Percentiles rank a stretch among this genome's conserved stretches.
phyloP scores from a whole-genome alignment of 2,113 vertebrate genomes.

The Siphamia tubifer region DNA sequence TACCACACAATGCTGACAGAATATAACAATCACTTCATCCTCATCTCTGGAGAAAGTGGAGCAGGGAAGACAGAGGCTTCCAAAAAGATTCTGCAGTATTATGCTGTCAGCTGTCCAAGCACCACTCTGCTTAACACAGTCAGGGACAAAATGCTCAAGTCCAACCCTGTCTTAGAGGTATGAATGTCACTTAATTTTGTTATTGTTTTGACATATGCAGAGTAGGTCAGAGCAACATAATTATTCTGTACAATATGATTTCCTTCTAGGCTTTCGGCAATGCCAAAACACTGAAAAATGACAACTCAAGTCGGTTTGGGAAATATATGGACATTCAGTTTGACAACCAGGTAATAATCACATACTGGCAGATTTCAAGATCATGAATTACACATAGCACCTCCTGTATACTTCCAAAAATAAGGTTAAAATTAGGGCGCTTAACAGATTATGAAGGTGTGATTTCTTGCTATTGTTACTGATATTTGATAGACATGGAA shows the following conservation, averaged over 20 bases:
- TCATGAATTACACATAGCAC: too few species aligned
- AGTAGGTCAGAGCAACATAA: background rate
- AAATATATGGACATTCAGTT: slow-evolving; percentile 99
- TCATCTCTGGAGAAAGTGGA: slow-evolving; percentile 97
- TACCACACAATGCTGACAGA: slow-evolving; percentile 94
- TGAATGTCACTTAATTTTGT: slow-evolving; percentile 1
- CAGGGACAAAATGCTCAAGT: slow-evolving; percentile 91
- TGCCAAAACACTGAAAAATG: slow-evolving; percentile 93
- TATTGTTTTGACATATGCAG: background rate
- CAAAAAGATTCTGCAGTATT: slow-evolving; percentile 97
- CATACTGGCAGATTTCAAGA: background rate
- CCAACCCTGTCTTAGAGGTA: slow-evolving; percentile 96
- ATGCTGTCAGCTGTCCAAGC: slow-evolving; percentile 91
- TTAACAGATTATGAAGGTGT: too few species aligned
- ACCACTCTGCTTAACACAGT: slow-evolving; percentile 87
- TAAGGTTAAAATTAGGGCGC: too few species aligned
- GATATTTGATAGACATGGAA: too few species aligned
- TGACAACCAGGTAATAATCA: slow-evolving; percentile 87
- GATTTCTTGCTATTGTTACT: too few species aligned
- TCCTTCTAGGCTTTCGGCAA: slow-evolving; percentile 92
- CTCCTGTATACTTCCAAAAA: too few species aligned
- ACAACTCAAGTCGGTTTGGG: slow-evolving; percentile 98
- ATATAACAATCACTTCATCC: slow-evolving; percentile 93
- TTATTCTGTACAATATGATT: background rate
- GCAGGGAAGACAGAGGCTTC: slow-evolving; percentile 96